These are phyloP conservation scores for Agonopterix subpropinquella DNA, from an alignment of 2,888 invertebrate species.

Conservation along the genomic window DNA sequence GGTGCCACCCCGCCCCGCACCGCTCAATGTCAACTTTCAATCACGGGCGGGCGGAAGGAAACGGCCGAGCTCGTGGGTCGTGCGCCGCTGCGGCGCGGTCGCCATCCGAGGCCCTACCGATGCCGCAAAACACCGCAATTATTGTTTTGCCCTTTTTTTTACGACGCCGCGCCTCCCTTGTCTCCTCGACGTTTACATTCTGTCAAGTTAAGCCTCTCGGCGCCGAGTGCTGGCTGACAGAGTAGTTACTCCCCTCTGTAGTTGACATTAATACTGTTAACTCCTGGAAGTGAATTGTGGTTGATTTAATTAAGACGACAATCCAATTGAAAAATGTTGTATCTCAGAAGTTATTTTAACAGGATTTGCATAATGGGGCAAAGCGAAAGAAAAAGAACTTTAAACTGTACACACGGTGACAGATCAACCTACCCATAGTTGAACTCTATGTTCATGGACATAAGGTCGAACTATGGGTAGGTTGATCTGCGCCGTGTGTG, in stretches of 20 bases:
- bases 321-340: too few relatives aligned
- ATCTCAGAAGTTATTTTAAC: too few relatives aligned
- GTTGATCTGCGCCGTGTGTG: too few relatives aligned
- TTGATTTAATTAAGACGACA: too few relatives aligned
- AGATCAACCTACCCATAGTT: too few relatives aligned
- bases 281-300: not conserved
- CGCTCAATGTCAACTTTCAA: constrained; percentile 71
- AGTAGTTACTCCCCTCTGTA: constrained; percentile 28
- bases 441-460: too few relatives aligned
- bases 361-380: too few relatives aligned
- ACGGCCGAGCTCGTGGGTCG: constrained; percentile 47
- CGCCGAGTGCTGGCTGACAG: constrained; percentile 37
- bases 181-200: constrained; percentile 49
- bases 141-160: constrained; percentile 55
- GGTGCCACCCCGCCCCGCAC: constrained; percentile 65
- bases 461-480: too few relatives aligned
- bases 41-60: constrained; percentile 64
- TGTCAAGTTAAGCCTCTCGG: constrained; percentile 51
- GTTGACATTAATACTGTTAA: constrained; percentile 33
- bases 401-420: too few relatives aligned
- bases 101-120: constrained; percentile 15
- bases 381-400: too few relatives aligned
- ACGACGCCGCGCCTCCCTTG: constrained; percentile 39
- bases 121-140: constrained; percentile 34
- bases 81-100: constrained; percentile 42